Evolutionary conservation across 2,113 vertebrate species (phyloP).

Genomic region (Stegastes partitus): DNA sequence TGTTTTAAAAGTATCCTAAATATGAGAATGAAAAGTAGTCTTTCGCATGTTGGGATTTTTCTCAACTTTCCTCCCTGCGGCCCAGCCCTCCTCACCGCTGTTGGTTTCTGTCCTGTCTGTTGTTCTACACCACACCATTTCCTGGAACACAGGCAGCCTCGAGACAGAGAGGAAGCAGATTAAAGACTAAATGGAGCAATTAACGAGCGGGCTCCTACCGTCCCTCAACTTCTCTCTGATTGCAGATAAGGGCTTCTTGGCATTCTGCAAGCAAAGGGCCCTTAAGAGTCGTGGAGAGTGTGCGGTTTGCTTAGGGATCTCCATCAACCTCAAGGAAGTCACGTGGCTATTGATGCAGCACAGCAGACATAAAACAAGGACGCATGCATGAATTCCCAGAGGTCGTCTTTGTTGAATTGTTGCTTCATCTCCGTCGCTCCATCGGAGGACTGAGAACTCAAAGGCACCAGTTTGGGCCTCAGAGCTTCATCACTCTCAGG

Average conservation of each 20-base stretch:
- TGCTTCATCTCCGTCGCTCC: neutral
- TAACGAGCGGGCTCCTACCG: conserved; percentile 31
- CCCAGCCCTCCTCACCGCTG: neutral
- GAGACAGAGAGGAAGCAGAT: conserved; percentile 54
- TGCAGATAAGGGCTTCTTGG: conserved; percentile 45
- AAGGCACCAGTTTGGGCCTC: conserved; percentile 27
- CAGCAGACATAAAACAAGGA: neutral
- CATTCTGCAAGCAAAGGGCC: conserved; percentile 14
- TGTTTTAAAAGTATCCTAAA: neutral
- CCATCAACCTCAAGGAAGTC: conserved; percentile 10
- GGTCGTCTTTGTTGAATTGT: neutral
- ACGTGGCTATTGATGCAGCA: neutral
- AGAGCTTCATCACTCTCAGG: conserved; percentile 4
- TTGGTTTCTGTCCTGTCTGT: neutral
- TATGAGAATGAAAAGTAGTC: neutral
- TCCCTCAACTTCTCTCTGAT: conserved; percentile 43
- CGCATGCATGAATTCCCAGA: neutral
- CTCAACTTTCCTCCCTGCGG: neutral
- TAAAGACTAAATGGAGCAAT: conserved; percentile 67
- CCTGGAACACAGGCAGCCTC: conserved; percentile 50
- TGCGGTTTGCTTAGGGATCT: conserved; percentile 22
- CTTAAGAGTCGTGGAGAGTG: conserved; percentile 19
- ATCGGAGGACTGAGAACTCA: conserved; percentile 22
- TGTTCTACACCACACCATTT: conserved; percentile 52
- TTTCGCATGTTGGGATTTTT: neutral